Percentiles rank a stretch among this genome's conserved stretches.
These are phyloP conservation scores for Gambusia yucatana DNA, from an alignment of 2,797 vertebrate species.

Conservation along the genomic window DNA sequence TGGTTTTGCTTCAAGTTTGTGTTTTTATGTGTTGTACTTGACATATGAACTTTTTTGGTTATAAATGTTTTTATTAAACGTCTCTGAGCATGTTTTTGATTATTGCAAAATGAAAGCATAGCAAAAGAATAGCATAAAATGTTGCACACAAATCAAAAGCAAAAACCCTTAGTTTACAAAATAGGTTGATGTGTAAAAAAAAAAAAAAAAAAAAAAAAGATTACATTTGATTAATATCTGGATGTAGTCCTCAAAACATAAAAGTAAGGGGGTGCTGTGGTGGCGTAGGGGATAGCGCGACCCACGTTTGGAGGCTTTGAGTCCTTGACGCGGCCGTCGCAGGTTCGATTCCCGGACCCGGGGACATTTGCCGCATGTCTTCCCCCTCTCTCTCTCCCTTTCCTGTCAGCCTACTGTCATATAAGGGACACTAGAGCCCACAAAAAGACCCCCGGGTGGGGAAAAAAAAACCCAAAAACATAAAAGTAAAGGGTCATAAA, in stretches of 20 bases:
- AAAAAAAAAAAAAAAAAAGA: too few species aligned
- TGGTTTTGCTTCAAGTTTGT: conserved; percentile 35
- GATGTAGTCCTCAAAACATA: not conserved
- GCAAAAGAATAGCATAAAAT: not conserved
- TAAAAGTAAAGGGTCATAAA: not conserved
- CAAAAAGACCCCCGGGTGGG: too few species aligned
- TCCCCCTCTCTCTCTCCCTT: too few species aligned
- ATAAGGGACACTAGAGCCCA: too few species aligned
- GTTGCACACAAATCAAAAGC: not conserved
- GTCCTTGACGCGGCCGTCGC: too few species aligned
- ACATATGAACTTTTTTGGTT: not conserved
- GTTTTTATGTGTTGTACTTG: conserved; percentile 27
- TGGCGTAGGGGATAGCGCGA: too few species aligned
- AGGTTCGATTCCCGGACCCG: too few species aligned
- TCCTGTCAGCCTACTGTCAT: too few species aligned
- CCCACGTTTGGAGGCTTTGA: too few species aligned
- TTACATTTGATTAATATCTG: not conserved
- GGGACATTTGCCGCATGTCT: too few species aligned
- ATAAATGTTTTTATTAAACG: conserved; percentile 4
- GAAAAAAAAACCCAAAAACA: not conserved
- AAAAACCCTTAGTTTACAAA: not conserved
- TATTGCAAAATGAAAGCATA: not conserved
- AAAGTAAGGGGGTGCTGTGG: not conserved
- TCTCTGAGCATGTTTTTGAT: not conserved
- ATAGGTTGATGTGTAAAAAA: not conserved